These are phyloP conservation scores for Drosophila fuyamai DNA, from an alignment of 1,140 invertebrate genomes.

Conservation along the genomic window DNA sequence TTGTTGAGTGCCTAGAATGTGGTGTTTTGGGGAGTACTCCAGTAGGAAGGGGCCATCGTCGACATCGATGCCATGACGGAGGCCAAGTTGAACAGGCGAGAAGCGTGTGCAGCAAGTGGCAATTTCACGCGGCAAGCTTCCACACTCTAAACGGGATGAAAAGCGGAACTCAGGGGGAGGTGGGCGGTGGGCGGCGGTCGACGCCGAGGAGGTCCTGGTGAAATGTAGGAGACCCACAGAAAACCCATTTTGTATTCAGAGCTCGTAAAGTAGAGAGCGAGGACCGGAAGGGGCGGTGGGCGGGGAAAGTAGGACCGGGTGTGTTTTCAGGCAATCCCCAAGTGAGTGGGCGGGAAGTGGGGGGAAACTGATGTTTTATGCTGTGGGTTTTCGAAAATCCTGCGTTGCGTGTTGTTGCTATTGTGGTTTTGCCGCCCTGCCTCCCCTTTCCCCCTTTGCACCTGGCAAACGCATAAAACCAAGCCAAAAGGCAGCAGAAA, in stretches of 20 bases:
- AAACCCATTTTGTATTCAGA: slow-evolving; percentile 82
- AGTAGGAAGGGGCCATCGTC: slow-evolving; percentile 29
- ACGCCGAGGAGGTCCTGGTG: neutral
- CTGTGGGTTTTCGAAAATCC: slow-evolving; percentile 78
- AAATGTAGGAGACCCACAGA: slow-evolving; percentile 24
- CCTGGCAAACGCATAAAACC: slow-evolving; percentile 67
- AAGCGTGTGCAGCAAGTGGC: slow-evolving; percentile 78
- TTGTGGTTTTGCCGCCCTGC: slow-evolving; percentile 28
- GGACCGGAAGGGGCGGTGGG: slow-evolving; percentile 24
- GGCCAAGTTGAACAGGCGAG: slow-evolving; percentile 81
- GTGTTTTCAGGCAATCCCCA: slow-evolving; percentile 48
- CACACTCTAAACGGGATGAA: slow-evolving; percentile 8
- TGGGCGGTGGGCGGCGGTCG: neutral
- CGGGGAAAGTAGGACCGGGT: neutral
- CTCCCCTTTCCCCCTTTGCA: neutral
- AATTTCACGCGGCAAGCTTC: slow-evolving; percentile 74
- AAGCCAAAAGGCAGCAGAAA: slow-evolving; percentile 49
- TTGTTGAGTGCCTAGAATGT: neutral
- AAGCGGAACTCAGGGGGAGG: neutral
- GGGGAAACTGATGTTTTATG: slow-evolving; percentile 72
- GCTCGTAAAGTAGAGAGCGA: slow-evolving; percentile 73
- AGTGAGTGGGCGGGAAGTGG: slow-evolving; percentile 9
- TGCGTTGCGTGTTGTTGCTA: slow-evolving; percentile 70
- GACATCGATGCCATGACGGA: slow-evolving; percentile 71
- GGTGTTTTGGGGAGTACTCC: slow-evolving; percentile 15